Evolutionary conservation across 2,113 vertebrate genomes (phyloP), one percentile per base, ranked within the genome.

Genomic region (Cryptotis parvus): DNA sequence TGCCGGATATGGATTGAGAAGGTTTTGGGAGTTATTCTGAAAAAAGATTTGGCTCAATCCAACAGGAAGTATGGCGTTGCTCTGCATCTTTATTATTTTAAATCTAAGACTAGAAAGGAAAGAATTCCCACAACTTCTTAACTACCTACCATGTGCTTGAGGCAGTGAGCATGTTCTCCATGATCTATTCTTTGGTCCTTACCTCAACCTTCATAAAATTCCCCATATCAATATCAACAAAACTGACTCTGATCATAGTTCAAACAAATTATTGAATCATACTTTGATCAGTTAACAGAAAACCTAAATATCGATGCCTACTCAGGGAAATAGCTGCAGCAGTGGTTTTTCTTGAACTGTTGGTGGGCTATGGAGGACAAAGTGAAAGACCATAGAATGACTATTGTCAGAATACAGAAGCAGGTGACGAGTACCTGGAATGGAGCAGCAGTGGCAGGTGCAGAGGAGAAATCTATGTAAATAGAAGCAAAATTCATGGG

Each of bases 271-370:
- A 11, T 68, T 68, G 66, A 27, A 68, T 16, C 20, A 31, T 68
- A 58, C 29, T 6, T 41, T 68, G 5, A 22, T 10, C 20, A 52
- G 39, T 29, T 29, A 18, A 87, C 31, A 61, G 52, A 74, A 61
- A 35, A 12, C 24, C 55, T 61, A 16, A 5, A 61, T 1, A 29
- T 35, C 18, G 75, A 31, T 9, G 9, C 10, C 37, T n/a, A 39
- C 72, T 49, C 2, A 9, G 26, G 29, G 70, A 49, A 29, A 61
- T 0, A 3, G 27, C 16, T 9, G 10, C 39, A 45, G 52, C 58
- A 14, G 4, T 33, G 80, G n/a, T 16, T 26, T 22, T 80, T 37
- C 18, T 63, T 41, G 9, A 58, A n/a, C 10, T 27, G 27, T 16
- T 79, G 66, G 5, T 58, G 55, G 55, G 18, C 27, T 4, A 1